Evolutionary conservation across 2,797 vertebrate species (phyloP), one percentile per base, ranked within the genome.

Genomic region (Discoglossus pictus): DNA sequence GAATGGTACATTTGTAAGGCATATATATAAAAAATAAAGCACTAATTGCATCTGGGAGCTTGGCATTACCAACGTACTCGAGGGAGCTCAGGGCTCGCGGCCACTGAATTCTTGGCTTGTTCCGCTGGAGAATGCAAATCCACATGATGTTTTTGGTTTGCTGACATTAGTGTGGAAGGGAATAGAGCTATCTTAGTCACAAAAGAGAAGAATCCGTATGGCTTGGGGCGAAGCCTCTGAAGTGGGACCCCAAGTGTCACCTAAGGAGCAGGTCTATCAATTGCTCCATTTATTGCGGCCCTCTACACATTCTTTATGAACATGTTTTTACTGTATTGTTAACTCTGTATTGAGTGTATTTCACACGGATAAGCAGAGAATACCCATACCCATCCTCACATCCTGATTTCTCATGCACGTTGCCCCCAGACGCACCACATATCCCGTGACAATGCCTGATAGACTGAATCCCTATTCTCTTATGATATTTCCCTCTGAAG

Each of bases 61-160:
- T 71, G 68, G 68, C 68, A 64, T 64, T 50, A 31, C 43, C 25
- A 18, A 23, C 36, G 31, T 27, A 56, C 47, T 48, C 12, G 68
- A 64, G 61, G 68, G 53, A 71, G 68, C 68, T 58, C 61, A 64
- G 68, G 68, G 68, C 68, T 64, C 60, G 21, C 18, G 68, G 68
- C 68, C 68, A 71, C 61, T 42, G 11, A 71, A 58, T 64, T 64
- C 60, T 70, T 71, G 68, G 68, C 68, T 42, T 34, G 50, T 18
- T 15, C 42, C 2, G 24, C 17, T 9, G 44, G 44, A 43, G 44
- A 71, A 46, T 48, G 52, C 38, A 44, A 60, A 61, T 61, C 25
- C 65, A 68, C 65, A 68, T 68, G 55, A 68, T 68, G 52, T 64
- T 63, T 54, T 63, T 63, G 42, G 60, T 23, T 50, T 50, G 68